Evolutionary conservation across 1,140 invertebrate genomes (phyloP), one percentile per base, ranked within the genome.

Genomic region (Eciton burchellii): DNA sequence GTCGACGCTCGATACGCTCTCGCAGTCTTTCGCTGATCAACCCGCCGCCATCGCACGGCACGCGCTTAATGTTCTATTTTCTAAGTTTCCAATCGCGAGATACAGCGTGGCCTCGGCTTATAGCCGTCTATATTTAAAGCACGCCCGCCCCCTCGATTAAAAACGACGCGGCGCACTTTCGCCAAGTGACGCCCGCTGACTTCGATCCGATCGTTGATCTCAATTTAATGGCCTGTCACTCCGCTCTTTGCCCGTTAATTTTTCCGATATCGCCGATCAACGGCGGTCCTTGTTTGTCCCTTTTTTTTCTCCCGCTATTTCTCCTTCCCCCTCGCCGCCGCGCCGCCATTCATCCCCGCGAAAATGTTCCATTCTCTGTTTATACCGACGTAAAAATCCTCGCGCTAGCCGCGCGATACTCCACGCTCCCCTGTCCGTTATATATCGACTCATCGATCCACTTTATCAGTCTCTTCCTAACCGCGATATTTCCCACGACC

Each of bases 401-500:
- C 84, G 45, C 84, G 59, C 81, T 41, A 29, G n/a, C 60, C 43
- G 68, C 68, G 84, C 65, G 81, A 87, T 86, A 83, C 79, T 84
- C 65, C 24, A 24, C 49, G 68, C 26, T 73, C 26, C 21, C 24
- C 49, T 8, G 41, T 21, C 77, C 77, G 77, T 72, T 49, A 72
- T 81, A 71, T 60, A 87, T 87, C 86, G 86, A 87, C 71, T 84
- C 84, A 88, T 88, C 86, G 87, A 88, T 88, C 83, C 85, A 59
- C 72, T 88, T 88, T 88, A 88, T 88, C 87, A 88, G 87, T 70
- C 65, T 62, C 77, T 74, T 85, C 83, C 87, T 88, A 72, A 88
- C 83, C 87, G 86, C 73, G 83, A 88, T 88, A 88, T 88, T 88
- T 88, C 87, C 87, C 87, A 88, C 87, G 86, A 85, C 83, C 82